These are phyloP conservation scores for Petaurus breviceps DNA, from an alignment of 2,113 vertebrate genomes.

Conservation along the genomic window DNA sequence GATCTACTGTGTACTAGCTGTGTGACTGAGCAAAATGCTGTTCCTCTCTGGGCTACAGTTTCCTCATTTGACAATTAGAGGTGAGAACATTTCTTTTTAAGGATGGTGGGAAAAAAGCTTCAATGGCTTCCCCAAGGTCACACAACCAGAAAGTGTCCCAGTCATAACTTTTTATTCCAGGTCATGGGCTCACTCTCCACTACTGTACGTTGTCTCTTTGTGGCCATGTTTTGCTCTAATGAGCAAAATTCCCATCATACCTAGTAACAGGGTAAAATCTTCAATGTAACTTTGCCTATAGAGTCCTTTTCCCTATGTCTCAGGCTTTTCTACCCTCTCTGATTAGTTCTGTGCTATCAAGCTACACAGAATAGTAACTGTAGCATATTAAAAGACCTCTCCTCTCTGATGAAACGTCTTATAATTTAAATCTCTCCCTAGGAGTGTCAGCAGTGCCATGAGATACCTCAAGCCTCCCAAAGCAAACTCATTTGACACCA, in stretches of 20 bases:
- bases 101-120: background rate
- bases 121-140: background rate
- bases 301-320: slow-evolving; percentile 62
- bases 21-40: background rate
- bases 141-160: background rate
- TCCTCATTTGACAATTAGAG: background rate
- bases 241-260: slow-evolving; percentile 42
- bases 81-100: background rate
- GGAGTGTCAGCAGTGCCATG: slow-evolving; percentile 73
- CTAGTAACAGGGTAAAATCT: slow-evolving; percentile 65
- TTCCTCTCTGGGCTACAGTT: background rate
- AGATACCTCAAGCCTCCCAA: slow-evolving; percentile 79
- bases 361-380: slow-evolving; percentile 4
- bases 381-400: slow-evolving; percentile 68
- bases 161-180: background rate
- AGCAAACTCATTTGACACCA: slow-evolving; percentile 83
- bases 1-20: background rate
- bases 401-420: slow-evolving; percentile 78
- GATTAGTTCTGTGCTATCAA: slow-evolving; percentile 71
- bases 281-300: slow-evolving; percentile 47
- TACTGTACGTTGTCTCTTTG: background rate
- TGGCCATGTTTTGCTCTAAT: background rate
- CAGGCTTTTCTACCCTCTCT: slow-evolving; percentile 50
- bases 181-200: background rate
- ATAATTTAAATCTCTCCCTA: slow-evolving; percentile 74